Conservation (phyloP, 2,797 vertebrate species). For the Lepus townsendii region DNA sequence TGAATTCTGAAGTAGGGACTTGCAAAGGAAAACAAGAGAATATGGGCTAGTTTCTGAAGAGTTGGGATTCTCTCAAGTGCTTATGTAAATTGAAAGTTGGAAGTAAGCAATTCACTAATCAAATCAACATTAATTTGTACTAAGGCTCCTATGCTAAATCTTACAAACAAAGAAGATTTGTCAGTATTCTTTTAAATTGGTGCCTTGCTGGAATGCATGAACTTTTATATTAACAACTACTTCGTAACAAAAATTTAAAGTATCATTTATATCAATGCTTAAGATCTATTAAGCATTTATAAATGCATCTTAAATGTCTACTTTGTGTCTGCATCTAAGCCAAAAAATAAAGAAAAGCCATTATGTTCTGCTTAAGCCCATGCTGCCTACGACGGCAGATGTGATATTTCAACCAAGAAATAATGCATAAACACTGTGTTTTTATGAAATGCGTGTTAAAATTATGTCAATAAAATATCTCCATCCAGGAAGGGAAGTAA, state of each 20-base stretch:
- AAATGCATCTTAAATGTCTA: conserved; percentile 46
- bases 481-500: conserved; percentile 82
- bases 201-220: conserved; percentile 27
- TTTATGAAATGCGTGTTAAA: conserved; percentile 80
- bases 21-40: not conserved
- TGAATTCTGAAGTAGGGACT: not conserved
- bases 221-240: conserved; percentile 24
- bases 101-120: conserved; percentile 55
- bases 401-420: conserved; percentile 66
- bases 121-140: conserved; percentile 56
- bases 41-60: not conserved
- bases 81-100: conserved; percentile 59
- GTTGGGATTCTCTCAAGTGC: not conserved
- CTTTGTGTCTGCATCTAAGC: conserved; percentile 29
- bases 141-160: conserved; percentile 1
- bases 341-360: conserved; percentile 51
- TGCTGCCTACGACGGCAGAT: conserved; percentile 74
- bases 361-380: conserved; percentile 74
- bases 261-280: conserved; percentile 28
- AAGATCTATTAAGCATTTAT: conserved; percentile 56
- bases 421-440: conserved; percentile 66
- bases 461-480: conserved; percentile 82
- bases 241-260: conserved; percentile 47
- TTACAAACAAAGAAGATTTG: not conserved
- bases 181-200: conserved; percentile 22